phyloP scores from a whole-genome alignment of 1,140 invertebrate species.

The Sinonovacula constricta region DNA sequence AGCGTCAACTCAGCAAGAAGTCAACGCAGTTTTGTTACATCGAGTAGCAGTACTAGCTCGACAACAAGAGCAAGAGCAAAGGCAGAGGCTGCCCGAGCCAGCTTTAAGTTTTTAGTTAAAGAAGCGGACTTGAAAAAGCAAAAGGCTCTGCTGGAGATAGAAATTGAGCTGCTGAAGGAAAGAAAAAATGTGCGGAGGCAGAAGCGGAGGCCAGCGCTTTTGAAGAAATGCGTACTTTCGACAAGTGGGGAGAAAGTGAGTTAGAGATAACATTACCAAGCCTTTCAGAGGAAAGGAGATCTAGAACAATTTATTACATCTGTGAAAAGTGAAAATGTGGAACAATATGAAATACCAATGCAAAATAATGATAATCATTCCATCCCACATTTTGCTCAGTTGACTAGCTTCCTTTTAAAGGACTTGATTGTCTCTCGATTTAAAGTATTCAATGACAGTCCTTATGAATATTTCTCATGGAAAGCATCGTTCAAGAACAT shows the following conservation, averaged over 20 bases:
- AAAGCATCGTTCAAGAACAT: constrained; percentile 12
- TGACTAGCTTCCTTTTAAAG: constrained; percentile 1
- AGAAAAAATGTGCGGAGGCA: neutral
- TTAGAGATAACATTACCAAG: neutral
- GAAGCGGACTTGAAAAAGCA: neutral
- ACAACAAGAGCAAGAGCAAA: no score
- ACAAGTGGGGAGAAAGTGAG: neutral
- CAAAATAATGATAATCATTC: neutral
- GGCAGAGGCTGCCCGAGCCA: neutral
- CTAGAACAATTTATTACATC: neutral
- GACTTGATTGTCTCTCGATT: constrained; percentile 14
- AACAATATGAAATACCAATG: neutral
- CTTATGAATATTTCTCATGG: neutral
- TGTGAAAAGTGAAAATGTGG: neutral
- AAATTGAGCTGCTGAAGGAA: neutral
- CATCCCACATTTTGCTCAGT: neutral
- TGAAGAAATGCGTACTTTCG: neutral
- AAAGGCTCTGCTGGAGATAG: neutral
- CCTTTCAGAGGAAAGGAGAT: neutral
- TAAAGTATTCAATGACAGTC: constrained; percentile 6
- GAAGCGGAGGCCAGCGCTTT: neutral
- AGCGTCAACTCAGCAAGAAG: no score
- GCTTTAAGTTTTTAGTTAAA: neutral
- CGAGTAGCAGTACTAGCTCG: no score
- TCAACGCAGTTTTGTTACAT: no score